A percentile compares a stretch with the other conserved stretches of the same genome.
These are phyloP conservation scores for Homalodisca vitripennis DNA, from an alignment of 1,140 invertebrate genomes.

Conservation along the genomic window DNA sequence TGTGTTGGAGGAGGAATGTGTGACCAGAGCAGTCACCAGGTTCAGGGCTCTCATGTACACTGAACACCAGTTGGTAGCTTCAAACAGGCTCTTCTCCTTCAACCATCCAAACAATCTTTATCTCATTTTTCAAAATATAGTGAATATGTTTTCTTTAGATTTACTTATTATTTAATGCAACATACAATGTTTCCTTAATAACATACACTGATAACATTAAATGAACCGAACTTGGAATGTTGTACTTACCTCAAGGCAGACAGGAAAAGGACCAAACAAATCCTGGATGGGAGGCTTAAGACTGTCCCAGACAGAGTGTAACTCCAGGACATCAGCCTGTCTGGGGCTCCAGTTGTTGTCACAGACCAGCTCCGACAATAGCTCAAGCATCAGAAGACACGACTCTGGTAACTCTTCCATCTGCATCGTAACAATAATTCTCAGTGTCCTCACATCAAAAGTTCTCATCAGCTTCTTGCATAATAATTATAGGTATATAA, in stretches of 20 bases:
- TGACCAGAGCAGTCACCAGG: neutral
- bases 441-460: too few relatives aligned
- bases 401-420: constrained; percentile 2
- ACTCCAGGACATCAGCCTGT: constrained; percentile 3
- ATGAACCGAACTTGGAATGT: too few relatives aligned
- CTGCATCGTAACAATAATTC: too few relatives aligned
- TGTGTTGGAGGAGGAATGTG: neutral
- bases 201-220: too few relatives aligned
- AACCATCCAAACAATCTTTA: neutral
- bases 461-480: too few relatives aligned
- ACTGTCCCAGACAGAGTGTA: constrained; percentile 13
- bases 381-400: constrained; percentile 5
- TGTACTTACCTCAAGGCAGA: constrained; percentile 3
- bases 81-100: constrained; percentile 5
- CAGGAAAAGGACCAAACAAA: neutral
- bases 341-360: neutral
- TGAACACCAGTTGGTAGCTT: constrained; percentile 14
- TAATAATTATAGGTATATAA: too few relatives aligned
- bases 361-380: neutral
- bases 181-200: too few relatives aligned
- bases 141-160: too few relatives aligned
- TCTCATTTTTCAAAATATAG: neutral
- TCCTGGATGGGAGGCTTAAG: constrained; percentile 19
- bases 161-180: too few relatives aligned
- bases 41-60: constrained; percentile 19